Evolutionary conservation across 2,888 invertebrate species (phyloP).

Genomic region (Eudasyphora cyanicolor): DNA sequence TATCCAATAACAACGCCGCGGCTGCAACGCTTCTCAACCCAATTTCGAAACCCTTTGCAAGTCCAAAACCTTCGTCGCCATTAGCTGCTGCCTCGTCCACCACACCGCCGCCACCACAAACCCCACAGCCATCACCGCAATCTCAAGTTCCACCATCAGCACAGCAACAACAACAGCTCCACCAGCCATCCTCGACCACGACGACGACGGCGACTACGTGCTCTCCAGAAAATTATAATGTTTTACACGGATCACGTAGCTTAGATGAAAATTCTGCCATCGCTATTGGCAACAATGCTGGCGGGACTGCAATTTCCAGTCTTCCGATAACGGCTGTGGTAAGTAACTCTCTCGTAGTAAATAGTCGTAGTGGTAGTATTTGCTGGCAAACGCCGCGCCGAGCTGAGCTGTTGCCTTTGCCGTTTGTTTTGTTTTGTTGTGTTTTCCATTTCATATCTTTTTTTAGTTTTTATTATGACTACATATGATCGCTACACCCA

Average conservation of each 20-base stretch:
- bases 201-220: conserved; percentile 58
- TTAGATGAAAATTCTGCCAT: conserved; percentile 62
- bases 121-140: conserved; percentile 15
- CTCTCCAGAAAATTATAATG: conserved; percentile 56
- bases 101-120: conserved; percentile 33
- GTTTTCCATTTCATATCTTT: conserved; percentile 35
- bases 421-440: too few species aligned
- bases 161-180: conserved; percentile 4
- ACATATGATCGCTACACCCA: conserved; percentile 43
- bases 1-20: conserved; percentile 48
- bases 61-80: conserved; percentile 65
- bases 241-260: conserved; percentile 62
- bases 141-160: conserved; percentile 27
- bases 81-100: conserved; percentile 37
- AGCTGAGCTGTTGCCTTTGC: not conserved
- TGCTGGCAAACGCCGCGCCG: too few species aligned
- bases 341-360: conserved; percentile 69
- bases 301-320: conserved; percentile 66
- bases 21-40: conserved; percentile 56
- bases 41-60: conserved; percentile 60
- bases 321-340: conserved; percentile 72
- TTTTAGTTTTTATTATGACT: conserved; percentile 27
- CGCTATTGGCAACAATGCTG: conserved; percentile 43
- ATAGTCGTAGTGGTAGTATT: not conserved
- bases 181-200: conserved; percentile 48